A percentile compares a stretch with the other conserved stretches of the same genome.
These are phyloP conservation scores for Papilio elwesi DNA, from an alignment of 2,888 invertebrate species.

Conservation along the genomic window DNA sequence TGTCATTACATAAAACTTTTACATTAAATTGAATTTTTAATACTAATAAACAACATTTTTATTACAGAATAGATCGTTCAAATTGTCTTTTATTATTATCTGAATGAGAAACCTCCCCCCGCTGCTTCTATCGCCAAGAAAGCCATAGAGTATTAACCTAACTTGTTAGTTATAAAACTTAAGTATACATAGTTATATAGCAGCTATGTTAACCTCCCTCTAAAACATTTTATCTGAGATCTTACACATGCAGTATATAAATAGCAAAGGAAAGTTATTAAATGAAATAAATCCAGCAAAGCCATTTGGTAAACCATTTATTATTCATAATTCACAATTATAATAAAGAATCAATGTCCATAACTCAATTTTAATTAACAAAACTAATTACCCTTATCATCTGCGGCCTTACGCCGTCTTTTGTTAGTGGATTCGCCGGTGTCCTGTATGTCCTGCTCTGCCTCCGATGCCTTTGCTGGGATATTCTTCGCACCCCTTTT, in stretches of 20 bases:
- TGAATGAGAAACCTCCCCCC: too few species aligned
- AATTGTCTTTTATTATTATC: background rate
- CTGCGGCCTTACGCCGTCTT: conserved; percentile 70
- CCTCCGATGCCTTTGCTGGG: conserved; percentile 53
- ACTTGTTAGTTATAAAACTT: conserved; percentile 25
- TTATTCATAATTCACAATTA: conserved; percentile 68
- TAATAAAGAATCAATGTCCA: conserved; percentile 67
- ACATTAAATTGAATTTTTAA: too few species aligned
- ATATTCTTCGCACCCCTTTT: conserved; percentile 69
- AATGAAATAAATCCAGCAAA: conserved; percentile 67
- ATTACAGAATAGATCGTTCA: too few species aligned
- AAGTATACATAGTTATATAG: background rate
- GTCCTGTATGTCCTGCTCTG: conserved; percentile 61
- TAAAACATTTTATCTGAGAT: conserved; percentile 9
- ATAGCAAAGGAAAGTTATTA: conserved; percentile 49
- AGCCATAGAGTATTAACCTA: conserved; percentile 12
- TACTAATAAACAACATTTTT: too few species aligned
- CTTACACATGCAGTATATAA: conserved; percentile 38
- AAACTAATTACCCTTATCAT: conserved; percentile 79
- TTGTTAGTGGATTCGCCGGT: conserved; percentile 65
- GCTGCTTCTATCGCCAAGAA: too few species aligned
- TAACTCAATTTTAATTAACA: conserved; percentile 57
- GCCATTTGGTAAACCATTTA: conserved; percentile 74
- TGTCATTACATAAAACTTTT: too few species aligned
- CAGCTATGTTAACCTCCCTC: conserved; percentile 4